Conservation (phyloP, 2,888 invertebrate species). For the Chloroclystis v-ata region DNA sequence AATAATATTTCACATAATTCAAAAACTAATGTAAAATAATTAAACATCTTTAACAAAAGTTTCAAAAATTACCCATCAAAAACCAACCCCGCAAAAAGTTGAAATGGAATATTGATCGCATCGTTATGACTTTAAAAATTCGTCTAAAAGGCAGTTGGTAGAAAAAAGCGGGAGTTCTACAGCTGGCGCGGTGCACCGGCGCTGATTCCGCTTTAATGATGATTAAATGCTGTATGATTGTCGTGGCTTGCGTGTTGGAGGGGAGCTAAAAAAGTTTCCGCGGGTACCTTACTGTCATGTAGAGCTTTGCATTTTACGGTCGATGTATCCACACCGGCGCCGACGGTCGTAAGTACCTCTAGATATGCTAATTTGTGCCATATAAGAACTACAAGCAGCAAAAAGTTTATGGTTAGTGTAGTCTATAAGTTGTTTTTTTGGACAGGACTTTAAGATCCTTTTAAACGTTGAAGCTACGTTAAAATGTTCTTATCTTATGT, state of each 20-base stretch:
- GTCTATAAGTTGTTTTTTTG: too few relatives aligned
- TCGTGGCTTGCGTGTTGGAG: slow-evolving; percentile 51
- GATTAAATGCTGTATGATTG: slow-evolving; percentile 75
- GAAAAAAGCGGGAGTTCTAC: slow-evolving; percentile 52
- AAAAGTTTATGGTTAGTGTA: too few relatives aligned
- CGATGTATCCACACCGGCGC: slow-evolving; percentile 7
- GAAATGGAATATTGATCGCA: slow-evolving; percentile 22
- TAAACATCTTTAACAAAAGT: too few relatives aligned
- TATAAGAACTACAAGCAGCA: slow-evolving; percentile 9
- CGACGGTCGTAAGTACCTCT: not conserved
- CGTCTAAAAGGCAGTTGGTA: slow-evolving; percentile 35
- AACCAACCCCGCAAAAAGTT: slow-evolving; percentile 9
- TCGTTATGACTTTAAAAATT: slow-evolving; percentile 41
- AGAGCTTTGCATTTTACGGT: slow-evolving; percentile 21
- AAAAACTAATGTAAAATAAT: not conserved
- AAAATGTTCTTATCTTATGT: too few relatives aligned
- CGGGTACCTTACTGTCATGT: slow-evolving; percentile 20
- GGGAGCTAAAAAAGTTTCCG: slow-evolving; percentile 26
- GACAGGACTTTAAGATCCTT: too few relatives aligned
- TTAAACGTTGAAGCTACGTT: too few relatives aligned
- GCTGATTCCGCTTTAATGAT: slow-evolving; percentile 74
- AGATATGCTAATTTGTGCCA: not conserved
- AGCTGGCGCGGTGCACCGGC: slow-evolving; percentile 43
- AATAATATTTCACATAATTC: not conserved
- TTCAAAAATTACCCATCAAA: slow-evolving; percentile 5